Evolutionary conservation across 2,113 vertebrate genomes (phyloP).

Genomic region (Uria aalge): DNA sequence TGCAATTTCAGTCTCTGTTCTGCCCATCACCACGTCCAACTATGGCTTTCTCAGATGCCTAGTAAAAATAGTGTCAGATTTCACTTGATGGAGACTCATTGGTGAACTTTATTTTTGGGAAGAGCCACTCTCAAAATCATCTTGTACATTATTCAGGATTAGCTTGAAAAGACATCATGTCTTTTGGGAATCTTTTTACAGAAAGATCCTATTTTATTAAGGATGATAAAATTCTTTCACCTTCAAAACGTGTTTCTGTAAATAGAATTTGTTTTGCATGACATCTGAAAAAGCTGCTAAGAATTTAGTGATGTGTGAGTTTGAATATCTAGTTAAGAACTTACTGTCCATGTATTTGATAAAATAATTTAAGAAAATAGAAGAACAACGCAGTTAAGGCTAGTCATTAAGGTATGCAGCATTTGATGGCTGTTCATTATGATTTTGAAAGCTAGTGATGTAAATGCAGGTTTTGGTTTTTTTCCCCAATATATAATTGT

Average conservation of each 20-base stretch:
- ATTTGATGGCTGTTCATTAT: neutral
- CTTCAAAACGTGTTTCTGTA: neutral
- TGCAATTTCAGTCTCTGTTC: neutral
- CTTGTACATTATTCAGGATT: neutral
- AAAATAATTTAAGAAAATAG: neutral
- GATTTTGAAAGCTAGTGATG: neutral
- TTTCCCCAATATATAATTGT: neutral
- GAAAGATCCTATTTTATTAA: neutral
- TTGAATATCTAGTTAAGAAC: neutral
- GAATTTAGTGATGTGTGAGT: neutral
- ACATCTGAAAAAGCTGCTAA: neutral
- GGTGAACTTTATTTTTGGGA: neutral
- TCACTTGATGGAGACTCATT: neutral
- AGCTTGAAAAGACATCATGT: neutral
- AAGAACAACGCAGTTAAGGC: neutral
- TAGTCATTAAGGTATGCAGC: rapidly evolving
- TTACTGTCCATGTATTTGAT: neutral
- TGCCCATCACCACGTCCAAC: neutral
- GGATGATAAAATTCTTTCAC: neutral
- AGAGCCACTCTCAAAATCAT: neutral
- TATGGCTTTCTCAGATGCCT: neutral
- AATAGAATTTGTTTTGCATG: neutral
- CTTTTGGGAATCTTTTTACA: neutral
- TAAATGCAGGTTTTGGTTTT: neutral
- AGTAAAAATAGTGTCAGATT: neutral